These are phyloP conservation scores for Hylaeus anthracinus DNA, from an alignment of 1,140 invertebrate genomes.

Conservation along the genomic window DNA sequence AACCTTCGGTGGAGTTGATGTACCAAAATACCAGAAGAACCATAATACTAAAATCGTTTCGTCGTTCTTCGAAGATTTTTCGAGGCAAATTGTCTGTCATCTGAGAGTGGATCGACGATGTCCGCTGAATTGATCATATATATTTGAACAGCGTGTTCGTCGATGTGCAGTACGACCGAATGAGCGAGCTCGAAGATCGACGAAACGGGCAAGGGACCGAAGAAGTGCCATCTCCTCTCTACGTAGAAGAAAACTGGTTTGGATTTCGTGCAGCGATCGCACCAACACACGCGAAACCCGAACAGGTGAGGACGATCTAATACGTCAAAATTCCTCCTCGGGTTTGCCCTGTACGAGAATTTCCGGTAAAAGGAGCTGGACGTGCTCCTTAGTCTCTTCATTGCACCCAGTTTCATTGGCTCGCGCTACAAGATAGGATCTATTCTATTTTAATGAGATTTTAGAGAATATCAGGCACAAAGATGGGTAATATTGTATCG, in stretches of 20 bases:
- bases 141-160: background rate
- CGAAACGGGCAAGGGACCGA: constrained; percentile 17
- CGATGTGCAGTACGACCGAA: background rate
- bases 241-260: constrained; percentile 55
- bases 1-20: too few relatives aligned
- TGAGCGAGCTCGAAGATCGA: constrained; percentile 23
- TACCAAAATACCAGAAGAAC: too few relatives aligned
- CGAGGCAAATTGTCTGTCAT: background rate
- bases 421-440: background rate
- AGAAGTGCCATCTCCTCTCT: constrained; percentile 42
- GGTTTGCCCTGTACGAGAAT: constrained; percentile 1
- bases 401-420: too few relatives aligned
- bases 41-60: too few relatives aligned
- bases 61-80: background rate
- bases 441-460: background rate
- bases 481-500: too few relatives aligned
- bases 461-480: too few relatives aligned
- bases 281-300: constrained; percentile 2
- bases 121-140: background rate
- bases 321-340: constrained; percentile 47
- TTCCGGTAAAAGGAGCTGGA: background rate
- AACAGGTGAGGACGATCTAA: constrained; percentile 46
- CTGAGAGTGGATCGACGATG: too few relatives aligned
- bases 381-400: background rate
- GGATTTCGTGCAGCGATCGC: constrained; percentile 44